phyloP scores from a whole-genome alignment of 2,113 vertebrate species.

The Myocastor coypus region DNA sequence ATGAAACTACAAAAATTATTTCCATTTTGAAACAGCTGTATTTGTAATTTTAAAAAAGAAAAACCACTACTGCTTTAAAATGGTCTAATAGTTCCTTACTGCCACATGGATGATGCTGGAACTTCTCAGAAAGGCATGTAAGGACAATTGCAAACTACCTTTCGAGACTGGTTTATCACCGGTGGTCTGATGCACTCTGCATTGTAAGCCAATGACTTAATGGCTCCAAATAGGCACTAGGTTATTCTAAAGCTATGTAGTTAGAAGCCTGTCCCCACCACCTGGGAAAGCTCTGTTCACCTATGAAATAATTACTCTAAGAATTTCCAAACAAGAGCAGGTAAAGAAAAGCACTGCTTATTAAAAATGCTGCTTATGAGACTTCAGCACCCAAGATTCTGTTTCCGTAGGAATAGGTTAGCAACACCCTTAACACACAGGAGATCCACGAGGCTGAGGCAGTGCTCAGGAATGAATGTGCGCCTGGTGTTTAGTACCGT shows the following conservation, averaged over 20 bases:
- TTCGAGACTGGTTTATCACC: background rate
- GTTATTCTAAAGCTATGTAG: background rate
- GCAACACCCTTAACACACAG: background rate
- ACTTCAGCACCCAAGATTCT: background rate
- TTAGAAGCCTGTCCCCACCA: background rate
- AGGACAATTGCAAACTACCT: background rate
- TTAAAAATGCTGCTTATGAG: background rate
- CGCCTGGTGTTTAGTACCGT: background rate
- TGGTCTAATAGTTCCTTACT: background rate
- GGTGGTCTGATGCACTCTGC: background rate
- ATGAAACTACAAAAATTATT: background rate
- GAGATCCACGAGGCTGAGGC: background rate
- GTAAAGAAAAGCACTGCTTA: background rate
- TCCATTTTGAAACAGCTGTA: background rate
- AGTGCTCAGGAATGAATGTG: background rate
- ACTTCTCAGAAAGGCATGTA: background rate
- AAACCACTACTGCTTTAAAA: background rate
- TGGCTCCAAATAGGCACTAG: background rate
- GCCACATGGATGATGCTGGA: background rate
- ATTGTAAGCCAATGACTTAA: background rate
- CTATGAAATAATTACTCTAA: slow-evolving; percentile 8
- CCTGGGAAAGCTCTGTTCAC: background rate
- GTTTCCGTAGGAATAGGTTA: background rate
- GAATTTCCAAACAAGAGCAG: background rate
- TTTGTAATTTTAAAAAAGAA: background rate